Base-by-base conservation (phyloP, 2,113 vertebrate genomes). In the Anolis carolinensis region DNA sequence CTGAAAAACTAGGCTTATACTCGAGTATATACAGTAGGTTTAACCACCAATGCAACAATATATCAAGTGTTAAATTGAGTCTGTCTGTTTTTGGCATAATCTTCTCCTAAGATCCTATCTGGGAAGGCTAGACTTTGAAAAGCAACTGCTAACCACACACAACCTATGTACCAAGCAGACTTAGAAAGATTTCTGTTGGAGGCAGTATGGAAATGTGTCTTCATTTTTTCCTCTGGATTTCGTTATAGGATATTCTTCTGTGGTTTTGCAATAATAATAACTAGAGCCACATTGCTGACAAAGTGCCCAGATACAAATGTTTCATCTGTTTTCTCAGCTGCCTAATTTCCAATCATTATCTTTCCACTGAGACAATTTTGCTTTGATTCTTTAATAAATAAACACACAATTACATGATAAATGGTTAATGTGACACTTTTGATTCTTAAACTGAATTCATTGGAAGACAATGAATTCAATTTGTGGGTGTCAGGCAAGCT, bases 1-100 rank as follows among this genome's bases (percentile, higher is more conserved):
- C n/a, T n/a, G n/a, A n/a, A n/a, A n/a, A n/a, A n/a, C n/a, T n/a
- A n/a, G n/a, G n/a, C n/a, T n/a, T n/a, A n/a, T n/a, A n/a, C n/a
- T n/a, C n/a, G n/a, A n/a, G n/a, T n/a, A n/a, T n/a, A n/a, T n/a
- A n/a, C n/a, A n/a, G 39, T 44, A 92, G 89, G 55, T 89, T 87
- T 84, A 79, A 88, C 11, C 65, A 27, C 34, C 50, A 48, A 70
- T 88, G 81, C 65, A 89, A 70, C 23, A 50, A 86, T 8, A 6
- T 20, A 62, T n/a, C 87, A 44, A 67, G 90, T 90, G 94, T 85
- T 90, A 84, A 76, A 74, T 85, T 59, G n/a, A 90, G 80, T 78
- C 87, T 74, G 9, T 70, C 86, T 71, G 84, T 90, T 91, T 84
- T 89, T 90, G 76, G 77, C 68, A 11, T 89, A 81, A 50, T 34